Evolutionary conservation across 2,797 vertebrate genomes (phyloP).

Genomic region (Sitta carolinensis): DNA sequence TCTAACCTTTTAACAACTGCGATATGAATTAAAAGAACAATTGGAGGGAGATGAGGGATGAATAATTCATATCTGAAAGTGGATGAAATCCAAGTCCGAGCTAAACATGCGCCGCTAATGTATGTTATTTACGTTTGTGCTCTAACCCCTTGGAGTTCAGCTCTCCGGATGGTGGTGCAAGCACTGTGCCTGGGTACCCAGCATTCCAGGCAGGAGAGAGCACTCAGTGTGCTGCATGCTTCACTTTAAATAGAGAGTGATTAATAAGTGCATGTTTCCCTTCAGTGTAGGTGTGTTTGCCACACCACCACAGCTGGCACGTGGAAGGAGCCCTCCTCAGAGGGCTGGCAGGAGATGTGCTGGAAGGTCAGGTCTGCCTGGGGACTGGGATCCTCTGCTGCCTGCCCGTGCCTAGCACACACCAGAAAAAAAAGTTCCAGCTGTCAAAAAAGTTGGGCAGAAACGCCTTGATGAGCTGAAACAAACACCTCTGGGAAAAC

Average conservation of each 20-base stretch:
- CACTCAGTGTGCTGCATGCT: neutral
- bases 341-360: neutral
- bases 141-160: neutral
- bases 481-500: neutral
- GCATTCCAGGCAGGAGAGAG: neutral
- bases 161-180: neutral
- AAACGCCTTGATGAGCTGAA: neutral
- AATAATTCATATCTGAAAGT: conserved; percentile 75
- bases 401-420: rapidly evolving
- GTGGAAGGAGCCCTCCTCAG: neutral
- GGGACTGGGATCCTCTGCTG: neutral
- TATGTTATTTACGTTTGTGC: conserved; percentile 54
- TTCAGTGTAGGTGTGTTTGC: neutral
- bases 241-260: conserved; percentile 21
- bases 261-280: neutral
- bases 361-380: neutral
- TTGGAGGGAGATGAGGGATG: conserved; percentile 55
- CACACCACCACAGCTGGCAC: rapidly evolving
- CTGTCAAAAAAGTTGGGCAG: neutral
- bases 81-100: conserved; percentile 64
- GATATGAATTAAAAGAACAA: conserved; percentile 71
- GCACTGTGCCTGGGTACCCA: neutral
- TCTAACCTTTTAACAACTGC: conserved; percentile 74
- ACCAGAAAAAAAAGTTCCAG: neutral
- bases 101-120: neutral